phyloP scores from a whole-genome alignment of 2,797 vertebrate genomes.

The Taeniopygia guttata region DNA sequence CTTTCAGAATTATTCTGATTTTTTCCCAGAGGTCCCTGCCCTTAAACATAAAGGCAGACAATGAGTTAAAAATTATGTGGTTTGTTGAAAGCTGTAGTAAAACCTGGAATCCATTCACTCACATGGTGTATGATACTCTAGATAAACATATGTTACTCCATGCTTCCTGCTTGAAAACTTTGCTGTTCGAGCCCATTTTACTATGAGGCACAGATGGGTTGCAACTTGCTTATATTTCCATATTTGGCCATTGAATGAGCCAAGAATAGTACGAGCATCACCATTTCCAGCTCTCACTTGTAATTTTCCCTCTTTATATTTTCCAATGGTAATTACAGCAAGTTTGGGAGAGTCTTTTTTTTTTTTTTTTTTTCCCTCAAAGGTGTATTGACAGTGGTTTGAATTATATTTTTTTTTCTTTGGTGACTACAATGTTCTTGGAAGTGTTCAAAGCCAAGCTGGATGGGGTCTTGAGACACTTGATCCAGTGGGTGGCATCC shows the following conservation, averaged over 20 bases:
- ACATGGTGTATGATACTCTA: background rate
- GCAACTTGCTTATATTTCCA: conserved; percentile 26
- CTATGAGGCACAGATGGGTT: conserved; percentile 42
- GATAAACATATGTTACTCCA: conserved; percentile 30
- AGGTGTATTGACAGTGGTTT: background rate
- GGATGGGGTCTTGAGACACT: accelerated
- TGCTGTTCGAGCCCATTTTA: background rate
- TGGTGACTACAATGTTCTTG: background rate
- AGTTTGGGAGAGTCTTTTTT: background rate
- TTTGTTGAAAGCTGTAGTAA: background rate
- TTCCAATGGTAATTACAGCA: background rate
- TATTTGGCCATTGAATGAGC: conserved; percentile 28
- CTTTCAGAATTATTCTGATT: background rate
- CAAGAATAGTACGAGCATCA: background rate
- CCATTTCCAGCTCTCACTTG: background rate
- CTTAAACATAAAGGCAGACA: background rate
- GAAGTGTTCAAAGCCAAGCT: background rate
- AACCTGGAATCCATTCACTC: background rate
- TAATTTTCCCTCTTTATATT: background rate
- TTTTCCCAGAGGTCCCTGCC: background rate
- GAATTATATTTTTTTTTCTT: background rate
- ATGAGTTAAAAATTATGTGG: background rate
- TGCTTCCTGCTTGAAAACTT: conserved; percentile 11
- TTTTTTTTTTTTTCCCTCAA: background rate
- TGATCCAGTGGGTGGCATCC: background rate